Conservation (phyloP, 1,140 invertebrate genomes). For the Nasonia longicornis region DNA sequence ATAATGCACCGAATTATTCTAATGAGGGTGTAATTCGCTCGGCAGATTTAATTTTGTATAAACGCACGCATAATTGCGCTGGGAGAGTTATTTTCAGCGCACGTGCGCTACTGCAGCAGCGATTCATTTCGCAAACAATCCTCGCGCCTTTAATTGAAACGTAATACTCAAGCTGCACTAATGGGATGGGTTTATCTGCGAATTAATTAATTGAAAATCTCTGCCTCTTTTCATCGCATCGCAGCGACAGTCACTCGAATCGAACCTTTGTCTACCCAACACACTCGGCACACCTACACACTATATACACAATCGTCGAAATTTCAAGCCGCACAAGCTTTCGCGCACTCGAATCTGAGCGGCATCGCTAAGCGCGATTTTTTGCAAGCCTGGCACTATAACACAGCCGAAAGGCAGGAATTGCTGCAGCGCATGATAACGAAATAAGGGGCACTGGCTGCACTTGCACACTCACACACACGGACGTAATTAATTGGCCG, state of each 20-base stretch:
- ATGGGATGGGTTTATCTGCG: too few relatives aligned
- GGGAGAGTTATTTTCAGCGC: background rate
- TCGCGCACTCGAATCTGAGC: background rate
- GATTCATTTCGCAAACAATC: background rate
- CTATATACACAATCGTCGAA: too few relatives aligned
- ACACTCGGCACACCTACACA: too few relatives aligned
- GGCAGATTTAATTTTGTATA: background rate
- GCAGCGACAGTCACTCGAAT: too few relatives aligned
- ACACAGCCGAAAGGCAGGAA: background rate
- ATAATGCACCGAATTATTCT: background rate
- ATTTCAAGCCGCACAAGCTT: too few relatives aligned
- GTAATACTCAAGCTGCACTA: background rate
- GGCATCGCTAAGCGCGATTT: background rate
- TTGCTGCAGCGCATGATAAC: background rate
- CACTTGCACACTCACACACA: background rate
- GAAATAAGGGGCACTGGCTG: background rate
- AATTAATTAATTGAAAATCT: too few relatives aligned
- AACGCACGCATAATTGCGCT: background rate
- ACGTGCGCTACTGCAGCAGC: background rate
- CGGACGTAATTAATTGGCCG: slow-evolving; percentile 11
- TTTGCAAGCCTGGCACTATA: background rate
- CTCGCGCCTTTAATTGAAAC: background rate
- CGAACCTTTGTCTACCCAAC: too few relatives aligned
- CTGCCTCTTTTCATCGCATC: too few relatives aligned
- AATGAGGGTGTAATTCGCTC: background rate